These are phyloP conservation scores for Hedya salicella DNA, from an alignment of 2,888 invertebrate species.

Conservation along the genomic window DNA sequence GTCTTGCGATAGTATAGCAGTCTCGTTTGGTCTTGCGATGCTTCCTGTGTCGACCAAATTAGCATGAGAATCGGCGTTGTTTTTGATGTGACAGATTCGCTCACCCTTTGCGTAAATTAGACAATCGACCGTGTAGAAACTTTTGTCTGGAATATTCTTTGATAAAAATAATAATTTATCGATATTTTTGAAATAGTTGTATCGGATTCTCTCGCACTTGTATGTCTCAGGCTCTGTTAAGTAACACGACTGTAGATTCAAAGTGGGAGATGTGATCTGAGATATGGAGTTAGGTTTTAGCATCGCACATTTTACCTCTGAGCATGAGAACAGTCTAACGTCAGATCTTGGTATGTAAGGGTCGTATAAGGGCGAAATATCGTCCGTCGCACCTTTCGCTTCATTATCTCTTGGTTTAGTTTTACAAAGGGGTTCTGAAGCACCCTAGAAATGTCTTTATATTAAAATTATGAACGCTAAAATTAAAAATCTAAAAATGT, in stretches of 20 bases:
- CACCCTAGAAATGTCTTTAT: conserved; percentile 20
- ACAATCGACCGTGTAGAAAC: conserved; percentile 73
- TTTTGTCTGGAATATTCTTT: conserved; percentile 62
- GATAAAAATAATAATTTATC: conserved; percentile 72
- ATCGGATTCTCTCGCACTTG: conserved; percentile 66
- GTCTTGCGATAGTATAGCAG: conserved; percentile 68
- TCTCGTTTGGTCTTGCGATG: conserved; percentile 65
- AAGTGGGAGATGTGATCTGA: conserved; percentile 59
- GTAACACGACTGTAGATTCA: conserved; percentile 63
- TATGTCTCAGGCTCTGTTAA: conserved; percentile 51
- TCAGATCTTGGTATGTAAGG: conserved; percentile 71
- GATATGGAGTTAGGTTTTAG: conserved; percentile 62
- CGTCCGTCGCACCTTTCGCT: conserved; percentile 51
- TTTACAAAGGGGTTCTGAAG: conserved; percentile 59
- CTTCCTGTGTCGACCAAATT: conserved; percentile 68
- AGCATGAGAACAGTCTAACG: conserved; percentile 64
- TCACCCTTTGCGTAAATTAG: conserved; percentile 68
- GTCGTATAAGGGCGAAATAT: conserved; percentile 66
- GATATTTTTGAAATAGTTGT: conserved; percentile 66
- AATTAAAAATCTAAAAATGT: no score
- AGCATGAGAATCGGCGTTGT: conserved; percentile 56
- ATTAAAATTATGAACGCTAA: conserved; percentile 19
- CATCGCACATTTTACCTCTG: conserved; percentile 58
- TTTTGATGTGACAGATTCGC: conserved; percentile 72
- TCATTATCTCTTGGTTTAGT: conserved; percentile 33